These are phyloP conservation scores for Apodemus speciosus DNA, from an alignment of 2,113 vertebrate species.

Conservation along the genomic window DNA sequence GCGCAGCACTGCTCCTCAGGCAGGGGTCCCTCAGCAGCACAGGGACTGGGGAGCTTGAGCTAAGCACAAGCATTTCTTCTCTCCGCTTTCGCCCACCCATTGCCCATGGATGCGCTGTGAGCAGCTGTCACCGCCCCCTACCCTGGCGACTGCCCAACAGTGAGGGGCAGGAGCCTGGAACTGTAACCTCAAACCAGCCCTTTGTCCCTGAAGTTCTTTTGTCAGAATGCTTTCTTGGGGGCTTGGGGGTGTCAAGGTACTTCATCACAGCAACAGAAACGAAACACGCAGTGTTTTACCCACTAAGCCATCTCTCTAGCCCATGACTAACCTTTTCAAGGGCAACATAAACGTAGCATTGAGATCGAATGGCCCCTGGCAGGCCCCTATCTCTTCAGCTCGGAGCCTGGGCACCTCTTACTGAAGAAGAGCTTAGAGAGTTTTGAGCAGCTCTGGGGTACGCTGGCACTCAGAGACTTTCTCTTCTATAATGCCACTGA, in stretches of 20 bases:
- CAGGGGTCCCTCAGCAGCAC: not conserved
- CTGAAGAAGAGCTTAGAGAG: too few relatives aligned
- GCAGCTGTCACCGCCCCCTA: not conserved
- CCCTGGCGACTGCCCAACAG: too few relatives aligned
- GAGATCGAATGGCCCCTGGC: not conserved
- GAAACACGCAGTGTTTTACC: not conserved
- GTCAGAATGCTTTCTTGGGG: not conserved
- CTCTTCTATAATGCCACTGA: not conserved
- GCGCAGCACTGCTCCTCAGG: not conserved
- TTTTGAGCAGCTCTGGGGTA: not conserved
- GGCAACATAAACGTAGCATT: not conserved
- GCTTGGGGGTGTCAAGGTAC: not conserved
- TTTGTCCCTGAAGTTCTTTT: not conserved
- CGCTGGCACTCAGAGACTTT: not conserved
- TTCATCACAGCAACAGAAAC: not conserved
- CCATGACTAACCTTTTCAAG: not conserved
- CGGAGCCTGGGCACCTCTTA: not conserved
- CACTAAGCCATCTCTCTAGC: not conserved
- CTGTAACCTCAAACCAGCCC: not conserved
- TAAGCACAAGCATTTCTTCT: not conserved
- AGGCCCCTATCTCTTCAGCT: not conserved
- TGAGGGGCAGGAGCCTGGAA: not conserved
- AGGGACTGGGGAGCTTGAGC: not conserved
- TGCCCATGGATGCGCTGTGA: accelerated
- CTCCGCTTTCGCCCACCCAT: not conserved